Conservation (phyloP, 2,888 invertebrate genomes). For the Crepidodera aurea region DNA sequence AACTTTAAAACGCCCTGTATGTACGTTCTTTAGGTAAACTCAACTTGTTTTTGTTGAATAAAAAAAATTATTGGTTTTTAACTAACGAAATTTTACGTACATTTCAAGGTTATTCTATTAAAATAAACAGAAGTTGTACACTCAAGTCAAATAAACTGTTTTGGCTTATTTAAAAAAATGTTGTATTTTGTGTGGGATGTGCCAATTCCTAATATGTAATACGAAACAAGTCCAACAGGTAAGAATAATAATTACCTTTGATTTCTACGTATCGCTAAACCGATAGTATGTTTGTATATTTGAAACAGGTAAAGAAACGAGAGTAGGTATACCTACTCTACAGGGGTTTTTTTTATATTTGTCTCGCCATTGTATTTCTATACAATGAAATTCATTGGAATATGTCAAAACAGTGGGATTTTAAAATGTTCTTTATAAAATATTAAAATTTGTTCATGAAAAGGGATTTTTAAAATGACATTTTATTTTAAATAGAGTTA, state of each 20-base stretch:
- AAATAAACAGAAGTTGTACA: not conserved
- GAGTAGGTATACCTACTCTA: not conserved
- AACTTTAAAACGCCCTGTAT: no score
- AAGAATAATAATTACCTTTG: slow-evolving; percentile 15
- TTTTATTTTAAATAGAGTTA: no score
- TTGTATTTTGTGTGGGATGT: slow-evolving; percentile 21
- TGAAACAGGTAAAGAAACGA: not conserved
- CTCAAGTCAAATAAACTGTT: not conserved
- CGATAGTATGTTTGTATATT: not conserved
- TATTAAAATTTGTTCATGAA: no score
- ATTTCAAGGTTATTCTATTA: not conserved
- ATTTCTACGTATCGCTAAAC: slow-evolving; percentile 10
- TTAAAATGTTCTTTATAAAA: no score
- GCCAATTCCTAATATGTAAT: slow-evolving; percentile 20
- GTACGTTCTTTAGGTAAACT: no score
- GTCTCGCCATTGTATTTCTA: not conserved
- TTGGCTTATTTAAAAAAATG: slow-evolving; percentile 12
- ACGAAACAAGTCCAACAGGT: slow-evolving; percentile 20
- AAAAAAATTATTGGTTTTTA: no score
- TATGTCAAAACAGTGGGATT: not conserved
- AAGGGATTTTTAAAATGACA: no score
- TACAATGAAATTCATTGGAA: not conserved
- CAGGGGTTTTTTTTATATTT: not conserved
- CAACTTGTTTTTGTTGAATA: no score
- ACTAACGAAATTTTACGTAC: not conserved